Evolutionary conservation across 2,888 invertebrate species (phyloP), one percentile per base, ranked within the genome.

Genomic region (Tromatobia lineatoria): DNA sequence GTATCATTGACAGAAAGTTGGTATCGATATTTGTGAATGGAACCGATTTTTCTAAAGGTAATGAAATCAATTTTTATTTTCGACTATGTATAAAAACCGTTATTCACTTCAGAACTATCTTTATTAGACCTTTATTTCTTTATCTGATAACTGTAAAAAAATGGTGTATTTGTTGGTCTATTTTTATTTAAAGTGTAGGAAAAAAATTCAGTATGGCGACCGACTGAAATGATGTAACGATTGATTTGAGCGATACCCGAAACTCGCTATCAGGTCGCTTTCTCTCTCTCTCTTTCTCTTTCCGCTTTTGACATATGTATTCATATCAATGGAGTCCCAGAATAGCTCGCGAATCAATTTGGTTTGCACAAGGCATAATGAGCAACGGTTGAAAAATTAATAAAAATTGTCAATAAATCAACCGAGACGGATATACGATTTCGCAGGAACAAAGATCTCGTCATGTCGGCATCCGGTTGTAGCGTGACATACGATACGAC

Each of bases 401-500:
- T 61, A 18, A 7, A 42, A 20, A 38, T 38, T 42, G 18, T 38
- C 8, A 38, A 38, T 38, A 64, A 64, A 64, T 64, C 2, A 64
- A 6, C 38, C 10, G 20, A 64, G 2, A 18, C 20, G 42, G 64
- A 42, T 64, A 42, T 64, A 20, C 13, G 42, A 42, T 42, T 64
- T 1, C 42, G 10, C 18, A 11, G 38, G 8, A 20, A 64, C 11
- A 38, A 64, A 64, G 38, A 42, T 64, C 3, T 20, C 20, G 18
- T 38, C 11, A 18, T 38, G 64, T 34, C 61, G 38, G 3, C 38
- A 20, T 64, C 20, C 64, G 64, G 20, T 42, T 13, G 42, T 11
- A 18, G 38, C 38, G n/a, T 20, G 64, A 64, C 64, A 38, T 64
- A 42, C 42, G 64, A 64, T 64, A 64, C 20, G 64, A 64, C 38